phyloP scores from a whole-genome alignment of 2,797 vertebrate genomes.

The Tragelaphus oryx region DNA sequence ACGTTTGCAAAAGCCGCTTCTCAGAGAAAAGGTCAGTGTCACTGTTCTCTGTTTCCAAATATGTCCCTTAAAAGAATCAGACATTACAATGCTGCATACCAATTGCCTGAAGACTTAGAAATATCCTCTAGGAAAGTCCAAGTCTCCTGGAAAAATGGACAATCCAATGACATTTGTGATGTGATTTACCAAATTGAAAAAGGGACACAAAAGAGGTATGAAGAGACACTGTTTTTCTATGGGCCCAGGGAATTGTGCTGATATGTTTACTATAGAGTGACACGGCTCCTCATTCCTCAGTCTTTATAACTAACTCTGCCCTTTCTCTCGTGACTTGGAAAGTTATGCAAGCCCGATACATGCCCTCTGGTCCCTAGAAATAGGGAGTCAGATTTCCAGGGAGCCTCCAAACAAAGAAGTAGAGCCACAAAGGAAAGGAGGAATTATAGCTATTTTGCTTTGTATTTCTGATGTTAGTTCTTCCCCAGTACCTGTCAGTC shows the following conservation, averaged over 20 bases:
- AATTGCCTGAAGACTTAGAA: slow-evolving; percentile 50
- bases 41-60: slow-evolving; percentile 62
- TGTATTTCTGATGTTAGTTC: not conserved
- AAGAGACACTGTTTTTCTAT: slow-evolving; percentile 5
- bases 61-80: slow-evolving; percentile 36
- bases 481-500: not conserved
- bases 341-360: not conserved
- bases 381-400: not conserved
- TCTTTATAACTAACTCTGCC: not conserved
- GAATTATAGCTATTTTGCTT: not conserved
- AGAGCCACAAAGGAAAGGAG: not conserved
- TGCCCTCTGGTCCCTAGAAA: not conserved
- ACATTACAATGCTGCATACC: slow-evolving; percentile 52
- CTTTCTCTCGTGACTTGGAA: slow-evolving; percentile 11
- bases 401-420: not conserved
- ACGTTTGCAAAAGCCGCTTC: slow-evolving; percentile 35
- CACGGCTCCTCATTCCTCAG: not conserved
- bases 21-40: slow-evolving; percentile 58
- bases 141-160: slow-evolving; percentile 14
- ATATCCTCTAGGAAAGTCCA: slow-evolving; percentile 44
- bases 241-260: slow-evolving; percentile 14
- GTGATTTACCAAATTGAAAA: slow-evolving; percentile 47
- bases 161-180: slow-evolving; percentile 39
- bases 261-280: not conserved
- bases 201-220: not conserved